A percentile compares a stretch with the other conserved stretches of the same genome.
Conservation (phyloP, 1,140 invertebrate species). For the Phthorimaea operculella region DNA sequence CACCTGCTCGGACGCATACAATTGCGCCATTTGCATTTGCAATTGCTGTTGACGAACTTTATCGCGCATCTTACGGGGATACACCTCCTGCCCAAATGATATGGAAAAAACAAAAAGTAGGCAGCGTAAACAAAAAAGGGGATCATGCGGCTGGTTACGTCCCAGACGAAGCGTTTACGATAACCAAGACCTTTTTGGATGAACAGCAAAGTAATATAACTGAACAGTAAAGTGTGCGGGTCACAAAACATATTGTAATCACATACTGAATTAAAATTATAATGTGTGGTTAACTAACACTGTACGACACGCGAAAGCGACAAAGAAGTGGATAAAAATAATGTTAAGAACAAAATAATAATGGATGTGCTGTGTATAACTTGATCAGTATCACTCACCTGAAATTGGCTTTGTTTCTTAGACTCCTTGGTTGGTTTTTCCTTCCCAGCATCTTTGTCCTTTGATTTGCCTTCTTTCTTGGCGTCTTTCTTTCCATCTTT, state of each 20-base stretch:
- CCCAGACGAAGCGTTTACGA: conserved; percentile 38
- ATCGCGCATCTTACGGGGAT: conserved; percentile 79
- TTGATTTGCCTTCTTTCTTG: conserved; percentile 69
- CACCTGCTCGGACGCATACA: conserved; percentile 67
- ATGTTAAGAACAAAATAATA: conserved; percentile 45
- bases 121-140: conserved; percentile 62
- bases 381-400: conserved; percentile 57
- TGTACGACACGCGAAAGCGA: conserved; percentile 44
- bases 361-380: conserved; percentile 55
- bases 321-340: conserved; percentile 26
- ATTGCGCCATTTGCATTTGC: conserved; percentile 66
- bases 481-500: conserved; percentile 70
- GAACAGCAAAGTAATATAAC: conserved; percentile 34
- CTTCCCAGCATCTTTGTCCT: conserved; percentile 66
- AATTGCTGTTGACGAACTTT: conserved; percentile 72
- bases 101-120: conserved; percentile 68
- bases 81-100: conserved; percentile 73
- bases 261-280: conserved; percentile 28
- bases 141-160: conserved; percentile 55
- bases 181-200: conserved; percentile 29
- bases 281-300: conserved; percentile 50
- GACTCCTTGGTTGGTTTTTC: conserved; percentile 70
- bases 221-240: conserved; percentile 32
- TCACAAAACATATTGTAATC: conserved; percentile 32
- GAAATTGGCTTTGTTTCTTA: conserved; percentile 73